Base-by-base conservation (phyloP, 2,888 invertebrate genomes). In the Sminthurinus aureus region DNA sequence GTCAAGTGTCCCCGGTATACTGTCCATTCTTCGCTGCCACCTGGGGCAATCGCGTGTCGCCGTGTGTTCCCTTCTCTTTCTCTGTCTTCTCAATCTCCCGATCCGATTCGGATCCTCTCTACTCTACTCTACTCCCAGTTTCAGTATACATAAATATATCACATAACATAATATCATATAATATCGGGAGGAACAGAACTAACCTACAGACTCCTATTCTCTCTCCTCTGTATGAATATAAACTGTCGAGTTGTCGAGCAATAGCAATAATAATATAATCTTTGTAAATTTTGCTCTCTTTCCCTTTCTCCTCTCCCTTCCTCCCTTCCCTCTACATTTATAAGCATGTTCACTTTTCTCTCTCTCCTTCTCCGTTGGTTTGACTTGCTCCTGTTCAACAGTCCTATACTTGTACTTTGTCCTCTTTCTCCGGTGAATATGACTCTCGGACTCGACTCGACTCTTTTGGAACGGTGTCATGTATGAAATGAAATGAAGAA, bases 41-140 rank as follows among this genome's bases (percentile, higher is more conserved):
- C 88, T 87, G 88, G 88, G 88, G 88, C 88, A 88, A 88, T 88
- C 87, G 84, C 74, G 85, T 86, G 87, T 87, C 87, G 87, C 87
- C 87, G 86, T 86, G 86, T 87, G 86, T 84, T 71, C 67, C 52
- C 50, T 50, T 85, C 83, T 81, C 84, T 76, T 79, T 74, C 73
- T 78, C 71, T 76, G 3, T 38, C 38, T 38, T 38, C 38, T 38
- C 67, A 67, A 22, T 67, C 24, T 15, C 15, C 80, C 84, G 76
- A 74, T 81, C 81, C 79, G 66, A 67, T 79, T 52, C 79, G 20
- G 75, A 75, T n/a, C 3, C 24, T 76, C 51, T 38, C 38, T 74
- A 76, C 52, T 50, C 26, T 74, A 74, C 50, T 50, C 38, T 6
- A 38, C 38, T 69, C 13, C 69, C 1, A 12, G 8, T 66, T 8